These are phyloP conservation scores for Peromyscus aztecus DNA, from an alignment of 2,797 vertebrate species.

Conservation along the genomic window DNA sequence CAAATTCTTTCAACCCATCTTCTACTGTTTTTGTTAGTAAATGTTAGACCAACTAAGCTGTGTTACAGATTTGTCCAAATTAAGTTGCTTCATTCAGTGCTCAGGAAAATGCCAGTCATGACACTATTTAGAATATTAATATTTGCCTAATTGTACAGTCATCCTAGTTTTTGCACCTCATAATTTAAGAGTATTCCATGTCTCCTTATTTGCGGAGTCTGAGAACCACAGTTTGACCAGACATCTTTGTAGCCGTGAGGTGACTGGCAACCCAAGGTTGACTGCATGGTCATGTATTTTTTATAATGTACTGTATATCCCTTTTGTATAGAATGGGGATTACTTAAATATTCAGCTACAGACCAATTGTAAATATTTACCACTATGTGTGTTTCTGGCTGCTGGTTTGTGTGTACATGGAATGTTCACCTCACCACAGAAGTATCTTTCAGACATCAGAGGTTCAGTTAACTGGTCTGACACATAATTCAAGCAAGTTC, in stretches of 20 bases:
- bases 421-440: background rate
- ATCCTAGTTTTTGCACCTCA: background rate
- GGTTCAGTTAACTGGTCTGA: background rate
- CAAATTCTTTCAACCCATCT: background rate
- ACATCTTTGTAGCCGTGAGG: background rate
- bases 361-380: background rate
- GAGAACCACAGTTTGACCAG: background rate
- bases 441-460: background rate
- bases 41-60: background rate
- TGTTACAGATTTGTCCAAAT: background rate
- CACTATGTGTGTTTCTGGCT: background rate
- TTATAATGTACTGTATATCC: background rate
- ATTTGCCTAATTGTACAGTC: background rate
- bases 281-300: background rate
- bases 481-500: conserved; percentile 21
- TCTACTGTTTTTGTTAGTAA: background rate
- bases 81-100: background rate
- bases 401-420: background rate
- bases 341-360: background rate
- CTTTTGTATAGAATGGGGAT: background rate
- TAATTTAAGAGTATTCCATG: background rate
- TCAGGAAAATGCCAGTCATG: background rate
- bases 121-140: background rate
- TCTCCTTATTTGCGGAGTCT: background rate
- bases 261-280: background rate